Base-by-base conservation (phyloP, 2,888 invertebrate genomes). In the Meliscaeva auricollis region DNA sequence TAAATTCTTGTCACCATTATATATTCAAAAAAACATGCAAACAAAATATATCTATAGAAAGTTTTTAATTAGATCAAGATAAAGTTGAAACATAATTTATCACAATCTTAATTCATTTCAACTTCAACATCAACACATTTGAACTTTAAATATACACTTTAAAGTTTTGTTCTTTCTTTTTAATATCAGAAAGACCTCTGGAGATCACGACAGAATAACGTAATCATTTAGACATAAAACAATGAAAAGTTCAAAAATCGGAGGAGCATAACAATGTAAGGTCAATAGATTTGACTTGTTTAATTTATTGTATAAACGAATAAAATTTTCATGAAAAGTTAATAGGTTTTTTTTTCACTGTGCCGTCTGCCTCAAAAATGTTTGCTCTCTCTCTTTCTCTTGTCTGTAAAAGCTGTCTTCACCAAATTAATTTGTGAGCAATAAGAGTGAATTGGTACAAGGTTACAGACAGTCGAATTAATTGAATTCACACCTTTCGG, bases 191-290 rank as follows among this genome's bases (percentile, higher is more conserved):
- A 26, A 38, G 38, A 38, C 38, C 38, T 38, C n/a, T 44, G 6
- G 15, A 15, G 15, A 44, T n/a, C 15, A 15, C 2, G 6, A 15
- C 44, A 35, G 11, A 30, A 58, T 58, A 58, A 58, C 35, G 38
- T 58, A 58, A 22, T 58, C 22, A 58, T 38, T 22, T 15, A 46
- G 35, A 66, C 22, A 66, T 56, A 8, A 11, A 41, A 26, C 22
- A 26, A 66, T 58, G 56, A 48, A 56, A 48, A 66, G 66, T 75
- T 75, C 66, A 56, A 66, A 75, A 75, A 75, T 56, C 56, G 17
- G 46, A 75, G 8, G 32, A 58, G 20, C 50, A 76, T 58, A 66
- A 66, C 9, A 48, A 62, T 30, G 56, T 48, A 58, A 76, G 48
- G 68, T 68, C 75, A 68, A 68, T 17, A 68, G 30, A 32, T 76